Evolutionary conservation across 2,797 vertebrate genomes (phyloP).

Genomic region (Syncerus caffer): DNA sequence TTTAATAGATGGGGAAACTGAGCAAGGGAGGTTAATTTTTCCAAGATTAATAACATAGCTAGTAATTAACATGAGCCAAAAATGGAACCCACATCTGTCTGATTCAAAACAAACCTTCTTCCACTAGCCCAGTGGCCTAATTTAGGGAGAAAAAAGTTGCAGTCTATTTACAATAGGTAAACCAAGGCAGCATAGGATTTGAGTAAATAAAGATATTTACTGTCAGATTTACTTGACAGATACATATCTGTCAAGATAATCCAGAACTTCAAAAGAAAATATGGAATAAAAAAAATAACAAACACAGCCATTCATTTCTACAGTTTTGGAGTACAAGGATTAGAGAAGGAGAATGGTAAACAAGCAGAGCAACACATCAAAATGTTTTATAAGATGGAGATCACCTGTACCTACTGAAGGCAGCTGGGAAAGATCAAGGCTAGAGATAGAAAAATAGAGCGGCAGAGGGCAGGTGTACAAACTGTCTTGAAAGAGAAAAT

Average conservation of each 20-base stretch:
- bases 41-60: background rate
- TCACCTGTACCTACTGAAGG: background rate
- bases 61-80: background rate
- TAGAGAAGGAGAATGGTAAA: background rate
- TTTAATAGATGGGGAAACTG: background rate
- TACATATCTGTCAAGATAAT: background rate
- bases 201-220: background rate
- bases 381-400: background rate
- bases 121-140: background rate
- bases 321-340: background rate
- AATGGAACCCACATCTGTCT: background rate
- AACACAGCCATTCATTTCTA: background rate
- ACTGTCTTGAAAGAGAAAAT: background rate
- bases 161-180: background rate
- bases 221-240: background rate
- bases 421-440: background rate
- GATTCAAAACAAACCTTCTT: slow-evolving; percentile 18
- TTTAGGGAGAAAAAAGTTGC: background rate
- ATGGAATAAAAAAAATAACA: background rate
- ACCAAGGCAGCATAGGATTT: background rate
- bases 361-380: background rate
- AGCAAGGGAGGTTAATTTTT: background rate
- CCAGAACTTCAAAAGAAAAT: background rate
- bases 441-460: background rate
- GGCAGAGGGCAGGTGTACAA: background rate